Conservation (phyloP, 1,140 invertebrate species). For the Gryllus bimaculatus region DNA sequence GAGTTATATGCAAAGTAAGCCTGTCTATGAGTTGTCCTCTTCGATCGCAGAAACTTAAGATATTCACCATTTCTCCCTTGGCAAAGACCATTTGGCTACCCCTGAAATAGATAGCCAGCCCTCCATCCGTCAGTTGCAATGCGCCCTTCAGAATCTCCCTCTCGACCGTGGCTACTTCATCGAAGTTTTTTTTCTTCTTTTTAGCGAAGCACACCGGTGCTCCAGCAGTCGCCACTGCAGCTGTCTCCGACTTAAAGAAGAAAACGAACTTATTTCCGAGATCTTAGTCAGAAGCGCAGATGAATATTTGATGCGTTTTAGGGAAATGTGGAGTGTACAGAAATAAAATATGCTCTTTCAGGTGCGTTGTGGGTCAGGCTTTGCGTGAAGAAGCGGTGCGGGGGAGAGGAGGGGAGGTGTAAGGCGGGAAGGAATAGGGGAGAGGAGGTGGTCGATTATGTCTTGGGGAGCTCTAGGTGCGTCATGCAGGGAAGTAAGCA, state of each 20-base stretch:
- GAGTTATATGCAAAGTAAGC: too few relatives aligned
- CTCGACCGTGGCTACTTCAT: neutral
- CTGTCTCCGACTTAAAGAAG: neutral
- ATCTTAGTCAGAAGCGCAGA: neutral
- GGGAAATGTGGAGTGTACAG: neutral
- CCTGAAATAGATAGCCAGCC: too few relatives aligned
- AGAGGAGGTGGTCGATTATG: too few relatives aligned
- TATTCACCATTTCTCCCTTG: too few relatives aligned
- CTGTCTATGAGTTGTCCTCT: too few relatives aligned
- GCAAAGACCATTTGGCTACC: too few relatives aligned
- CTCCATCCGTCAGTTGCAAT: too few relatives aligned
- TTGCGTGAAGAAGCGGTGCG: neutral
- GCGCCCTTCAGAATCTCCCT: neutral
- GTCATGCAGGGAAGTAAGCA: too few relatives aligned
- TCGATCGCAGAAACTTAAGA: too few relatives aligned
- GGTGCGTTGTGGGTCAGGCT: neutral
- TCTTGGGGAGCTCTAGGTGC: too few relatives aligned
- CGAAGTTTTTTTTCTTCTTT: neutral
- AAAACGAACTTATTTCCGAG: neutral
- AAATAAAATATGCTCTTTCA: neutral
- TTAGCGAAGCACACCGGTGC: neutral
- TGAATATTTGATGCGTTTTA: slow-evolving; percentile 2
- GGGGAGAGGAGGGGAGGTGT: neutral
- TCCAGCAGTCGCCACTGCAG: too few relatives aligned
- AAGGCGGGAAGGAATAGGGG: neutral